phyloP scores from a whole-genome alignment of 2,888 invertebrate species.

The Mythimna lalbum region DNA sequence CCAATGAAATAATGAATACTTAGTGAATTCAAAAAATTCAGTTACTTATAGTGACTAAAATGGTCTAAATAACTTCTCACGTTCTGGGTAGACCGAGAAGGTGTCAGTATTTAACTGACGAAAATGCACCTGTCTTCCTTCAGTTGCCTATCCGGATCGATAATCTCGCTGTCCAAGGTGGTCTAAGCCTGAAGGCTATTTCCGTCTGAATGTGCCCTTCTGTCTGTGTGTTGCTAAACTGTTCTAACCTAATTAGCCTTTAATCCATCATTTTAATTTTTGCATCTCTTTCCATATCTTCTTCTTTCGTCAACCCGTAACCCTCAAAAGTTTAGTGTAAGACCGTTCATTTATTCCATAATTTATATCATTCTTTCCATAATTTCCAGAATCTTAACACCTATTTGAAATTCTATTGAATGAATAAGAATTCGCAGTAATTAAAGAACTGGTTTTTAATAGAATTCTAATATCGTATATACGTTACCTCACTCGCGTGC shows the following conservation, averaged over 20 bases:
- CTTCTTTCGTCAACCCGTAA: neutral
- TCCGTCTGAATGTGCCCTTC: neutral
- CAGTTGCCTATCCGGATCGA: too few relatives aligned
- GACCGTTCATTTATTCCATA: too few relatives aligned
- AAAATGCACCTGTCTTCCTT: too few relatives aligned
- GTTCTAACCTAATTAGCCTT: neutral
- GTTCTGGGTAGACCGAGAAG: too few relatives aligned
- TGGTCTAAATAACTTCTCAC: too few relatives aligned
- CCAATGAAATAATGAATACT: too few relatives aligned
- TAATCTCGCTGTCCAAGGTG: too few relatives aligned
- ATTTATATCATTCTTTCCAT: too few relatives aligned
- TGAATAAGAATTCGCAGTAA: slow-evolving; percentile 1
- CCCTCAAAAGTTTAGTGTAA: too few relatives aligned
- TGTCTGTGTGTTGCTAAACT: neutral
- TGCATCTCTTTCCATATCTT: neutral
- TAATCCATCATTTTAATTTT: too few relatives aligned
- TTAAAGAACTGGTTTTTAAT: slow-evolving; percentile 15
- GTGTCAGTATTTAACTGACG: too few relatives aligned
- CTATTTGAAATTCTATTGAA: neutral
- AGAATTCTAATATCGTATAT: neutral
- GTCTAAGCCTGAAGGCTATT: neutral
- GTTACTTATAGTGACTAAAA: too few relatives aligned
- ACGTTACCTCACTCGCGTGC: neutral
- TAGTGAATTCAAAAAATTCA: neutral
- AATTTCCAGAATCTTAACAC: neutral